phyloP scores from a whole-genome alignment of 2,113 vertebrate species.

The Ammodramus savannarum region DNA sequence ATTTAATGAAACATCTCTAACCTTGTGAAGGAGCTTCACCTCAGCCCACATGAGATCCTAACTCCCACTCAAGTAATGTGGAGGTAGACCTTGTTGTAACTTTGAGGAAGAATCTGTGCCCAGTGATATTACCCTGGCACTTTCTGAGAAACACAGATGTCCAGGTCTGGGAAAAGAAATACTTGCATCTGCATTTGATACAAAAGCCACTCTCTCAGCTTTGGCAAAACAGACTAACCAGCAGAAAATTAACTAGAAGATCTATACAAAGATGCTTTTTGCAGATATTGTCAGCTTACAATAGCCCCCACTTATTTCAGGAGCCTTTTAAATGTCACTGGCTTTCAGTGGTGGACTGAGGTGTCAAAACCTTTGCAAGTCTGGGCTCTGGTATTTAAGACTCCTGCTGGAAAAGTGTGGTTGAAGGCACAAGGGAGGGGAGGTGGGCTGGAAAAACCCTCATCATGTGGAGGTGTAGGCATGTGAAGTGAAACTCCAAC shows the following conservation, averaged over 20 bases:
- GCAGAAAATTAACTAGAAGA: background rate
- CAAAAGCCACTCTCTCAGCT: background rate
- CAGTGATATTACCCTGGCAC: background rate
- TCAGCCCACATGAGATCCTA: background rate
- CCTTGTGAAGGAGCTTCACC: background rate
- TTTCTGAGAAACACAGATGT: background rate
- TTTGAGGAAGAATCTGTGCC: background rate
- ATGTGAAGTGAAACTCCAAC: background rate
- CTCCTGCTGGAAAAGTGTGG: background rate
- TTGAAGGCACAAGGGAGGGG: background rate
- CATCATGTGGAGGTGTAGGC: background rate
- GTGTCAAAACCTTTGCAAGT: background rate
- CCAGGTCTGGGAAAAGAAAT: background rate
- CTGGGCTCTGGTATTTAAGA: background rate
- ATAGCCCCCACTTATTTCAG: background rate
- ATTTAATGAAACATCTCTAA: background rate
- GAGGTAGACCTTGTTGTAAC: background rate
- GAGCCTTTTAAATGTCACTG: background rate
- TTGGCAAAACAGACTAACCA: background rate
- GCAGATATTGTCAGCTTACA: background rate
- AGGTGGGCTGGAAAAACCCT: fast-evolving
- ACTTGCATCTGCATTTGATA: background rate
- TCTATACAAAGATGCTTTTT: background rate
- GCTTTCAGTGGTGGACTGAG: background rate
- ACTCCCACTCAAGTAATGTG: background rate